phyloP scores from a whole-genome alignment of 1,140 invertebrate genomes.

The Pristionchus pacificus region DNA sequence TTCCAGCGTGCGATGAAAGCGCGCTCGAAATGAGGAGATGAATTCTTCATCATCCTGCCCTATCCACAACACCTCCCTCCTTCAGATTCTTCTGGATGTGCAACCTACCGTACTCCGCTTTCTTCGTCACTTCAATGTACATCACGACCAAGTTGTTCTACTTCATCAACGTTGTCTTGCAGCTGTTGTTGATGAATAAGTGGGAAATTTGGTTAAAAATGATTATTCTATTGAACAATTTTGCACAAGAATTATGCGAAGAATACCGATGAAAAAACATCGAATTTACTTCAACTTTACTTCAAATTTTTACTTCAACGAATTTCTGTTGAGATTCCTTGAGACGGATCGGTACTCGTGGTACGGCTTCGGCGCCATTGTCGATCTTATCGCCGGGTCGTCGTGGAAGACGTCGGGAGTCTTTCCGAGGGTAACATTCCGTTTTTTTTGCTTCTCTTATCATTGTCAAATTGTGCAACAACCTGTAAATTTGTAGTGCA shows the following conservation, averaged over 20 bases:
- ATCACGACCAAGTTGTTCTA: conserved; percentile 36
- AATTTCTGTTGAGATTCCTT: conserved; percentile 52
- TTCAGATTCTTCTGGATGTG: conserved; percentile 30
- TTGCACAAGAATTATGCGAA: conserved; percentile 1
- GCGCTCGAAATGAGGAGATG: too few species aligned
- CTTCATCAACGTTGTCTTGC: conserved; percentile 32
- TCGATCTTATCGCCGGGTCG: conserved; percentile 30
- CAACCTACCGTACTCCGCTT: conserved; percentile 40
- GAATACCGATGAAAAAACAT: conserved; percentile 59
- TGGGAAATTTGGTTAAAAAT: conserved; percentile 11
- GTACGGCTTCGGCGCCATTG: conserved; percentile 35
- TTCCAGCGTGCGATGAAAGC: too few species aligned
- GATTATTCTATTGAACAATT: too few species aligned
- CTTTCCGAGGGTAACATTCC: conserved; percentile 61
- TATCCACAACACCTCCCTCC: too few species aligned
- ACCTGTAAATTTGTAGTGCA: too few species aligned
- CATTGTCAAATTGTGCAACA: too few species aligned
- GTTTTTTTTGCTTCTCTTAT: too few species aligned
- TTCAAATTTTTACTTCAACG: too few species aligned
- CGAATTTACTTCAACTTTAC: too few species aligned
- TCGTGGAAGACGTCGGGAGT: conserved; percentile 51
- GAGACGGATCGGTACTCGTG: conserved; percentile 34
- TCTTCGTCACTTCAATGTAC: conserved; percentile 36
- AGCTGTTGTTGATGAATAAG: conserved; percentile 37
- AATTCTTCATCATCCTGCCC: too few species aligned